Conservation (phyloP, 2,888 invertebrate species). For the Rhagonycha fulva region DNA sequence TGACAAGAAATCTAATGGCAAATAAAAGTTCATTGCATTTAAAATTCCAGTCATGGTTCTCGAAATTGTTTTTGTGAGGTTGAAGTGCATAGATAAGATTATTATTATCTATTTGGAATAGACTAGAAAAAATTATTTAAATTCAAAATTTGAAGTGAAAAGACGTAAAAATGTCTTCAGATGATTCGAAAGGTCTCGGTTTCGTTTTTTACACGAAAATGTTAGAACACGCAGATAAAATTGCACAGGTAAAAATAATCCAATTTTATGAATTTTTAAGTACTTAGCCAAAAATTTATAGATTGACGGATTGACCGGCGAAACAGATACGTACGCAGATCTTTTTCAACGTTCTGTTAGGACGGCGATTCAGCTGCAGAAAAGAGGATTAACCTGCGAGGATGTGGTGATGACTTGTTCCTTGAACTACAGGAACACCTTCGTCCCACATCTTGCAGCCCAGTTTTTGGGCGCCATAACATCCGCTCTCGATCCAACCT, state of each 20-base stretch:
- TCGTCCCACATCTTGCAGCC: constrained; percentile 56
- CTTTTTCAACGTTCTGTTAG: constrained; percentile 15
- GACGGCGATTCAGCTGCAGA: constrained; percentile 21
- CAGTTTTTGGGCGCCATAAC: constrained; percentile 53
- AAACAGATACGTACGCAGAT: constrained; percentile 50
- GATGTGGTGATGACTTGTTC: constrained; percentile 58
- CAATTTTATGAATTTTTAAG: not conserved
- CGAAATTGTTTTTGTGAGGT: too few relatives aligned
- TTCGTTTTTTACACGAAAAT: not conserved
- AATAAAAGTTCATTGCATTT: too few relatives aligned
- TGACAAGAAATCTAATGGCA: too few relatives aligned
- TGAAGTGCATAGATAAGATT: too few relatives aligned
- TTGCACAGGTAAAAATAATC: too few relatives aligned
- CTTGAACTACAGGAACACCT: constrained; percentile 54
- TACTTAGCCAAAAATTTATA: not conserved
- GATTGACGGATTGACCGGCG: constrained; percentile 13
- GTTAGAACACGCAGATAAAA: not conserved
- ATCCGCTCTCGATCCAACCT: constrained; percentile 40
- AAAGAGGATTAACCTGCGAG: constrained; percentile 49
- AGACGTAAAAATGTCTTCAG: not conserved
- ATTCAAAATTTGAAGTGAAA: too few relatives aligned
- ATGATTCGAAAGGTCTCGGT: not conserved
- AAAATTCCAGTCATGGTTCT: too few relatives aligned
- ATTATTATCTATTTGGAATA: too few relatives aligned
- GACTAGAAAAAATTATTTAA: too few relatives aligned